Evolutionary conservation across 2,888 invertebrate species (phyloP), one percentile per base, ranked within the genome.

Genomic region (Stenchaetothrips biformis): DNA sequence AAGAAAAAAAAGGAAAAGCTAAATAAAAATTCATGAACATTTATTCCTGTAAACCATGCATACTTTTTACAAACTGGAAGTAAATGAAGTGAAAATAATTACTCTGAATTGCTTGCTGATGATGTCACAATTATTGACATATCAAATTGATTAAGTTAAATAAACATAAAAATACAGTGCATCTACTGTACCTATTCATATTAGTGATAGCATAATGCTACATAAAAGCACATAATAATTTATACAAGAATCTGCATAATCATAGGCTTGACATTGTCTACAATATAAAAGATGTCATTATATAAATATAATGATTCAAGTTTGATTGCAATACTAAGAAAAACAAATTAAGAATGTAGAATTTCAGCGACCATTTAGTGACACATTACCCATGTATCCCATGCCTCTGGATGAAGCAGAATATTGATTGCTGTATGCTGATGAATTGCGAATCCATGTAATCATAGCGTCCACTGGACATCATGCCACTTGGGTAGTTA

Each of bases 101-200:
- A 37, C 37, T 37, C 37, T 37, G 37, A 37, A 37, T 37, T 37
- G 37, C 37, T 37, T 4, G 37, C 37, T 37, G 37, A 37, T 37
- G 37, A 37, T 4, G 37, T 37, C 37, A 37, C 37, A 1, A n/a
- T 37, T 37, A 37, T 2, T 37, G 37, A 37, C 37, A 37, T 37
- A 37, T 37, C 37, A 37, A 74, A 25, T 21, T 74, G 67, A 21
- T 74, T 74, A 74, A 74, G 67, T 74, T 74, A 74, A 74, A 74
- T 74, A 74, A 59, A 74, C 67, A 21, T 74, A 74, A 74, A 74
- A 74, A 74, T 74, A 74, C 67, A 74, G 67, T 74, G 67, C 8
- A 74, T 21, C 67, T 74, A 74, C 67, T 74, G 67, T 74, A n/a
- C 25, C 21, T 74, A 53, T 53, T 21, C 25, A 74, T 74, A 74